Base-by-base conservation (phyloP, 37 sponge, comb jelly and placozoan species). In the Chondrosia reniformis region DNA sequence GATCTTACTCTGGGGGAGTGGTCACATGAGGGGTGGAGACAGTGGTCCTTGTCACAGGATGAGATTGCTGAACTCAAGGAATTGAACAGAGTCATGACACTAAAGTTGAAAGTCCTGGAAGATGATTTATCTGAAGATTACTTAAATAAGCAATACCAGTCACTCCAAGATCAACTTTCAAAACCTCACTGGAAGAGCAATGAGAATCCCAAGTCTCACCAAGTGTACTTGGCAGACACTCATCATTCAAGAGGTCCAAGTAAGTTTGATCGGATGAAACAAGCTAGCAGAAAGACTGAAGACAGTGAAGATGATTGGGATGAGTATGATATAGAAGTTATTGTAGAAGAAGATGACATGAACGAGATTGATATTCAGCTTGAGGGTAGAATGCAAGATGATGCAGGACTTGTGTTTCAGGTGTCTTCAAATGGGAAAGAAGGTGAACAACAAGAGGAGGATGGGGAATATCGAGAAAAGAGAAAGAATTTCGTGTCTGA, bases 1-100 rank as follows among this genome's bases (percentile, higher is more conserved):
- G n/a, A 7, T n/a, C 15, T 34, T 44, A 40, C 2, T 36, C 43
- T 21, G 4, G 36, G 15, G 39, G 72, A 69, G 44, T 69, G 72
- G 72, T 69, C 72, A 24, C 72, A 69, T 40, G 72, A 69, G 44
- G 72, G 72, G 5, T 69, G 72, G 72, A 43, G 39, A 25, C 72
- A 43, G 42, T 69, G 72, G 72, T 42, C 42, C 39, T 44, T 42
- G 43, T 36, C 72, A 1, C 72, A 69, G 24, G 42, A 40, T 10
- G 44, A 25, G 24, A 69, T 69, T 44, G 22, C 9, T 22, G 41
- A 36, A 24, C 9, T 69, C n/a, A 44, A 69, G 12, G 15, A 39
- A 25, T 22, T 21, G 12, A 69, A 40, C 42, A 4, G 25, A 37
- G 22, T n/a, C 40, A 22, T 69, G n/a, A 43, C 38, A 13, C 37